These are phyloP conservation scores for Ceraclea dissimilis DNA, from an alignment of 2,888 invertebrate genomes.

Conservation along the genomic window DNA sequence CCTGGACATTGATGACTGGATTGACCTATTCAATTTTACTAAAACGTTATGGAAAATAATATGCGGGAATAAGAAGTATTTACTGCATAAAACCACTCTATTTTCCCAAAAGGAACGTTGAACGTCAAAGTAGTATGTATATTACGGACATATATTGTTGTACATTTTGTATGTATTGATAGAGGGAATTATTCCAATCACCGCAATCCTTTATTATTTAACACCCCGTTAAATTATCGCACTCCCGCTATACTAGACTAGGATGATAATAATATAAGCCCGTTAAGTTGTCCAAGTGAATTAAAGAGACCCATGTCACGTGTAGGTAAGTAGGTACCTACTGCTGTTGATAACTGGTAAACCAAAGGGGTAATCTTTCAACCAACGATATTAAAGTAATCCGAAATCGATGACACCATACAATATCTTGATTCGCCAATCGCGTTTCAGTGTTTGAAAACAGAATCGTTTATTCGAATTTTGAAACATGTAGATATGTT, in stretches of 20 bases:
- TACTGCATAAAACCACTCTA: too few species aligned
- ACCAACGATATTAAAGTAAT: not conserved
- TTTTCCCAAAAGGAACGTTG: too few species aligned
- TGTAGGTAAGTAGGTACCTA: not conserved
- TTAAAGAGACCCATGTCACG: slow-evolving; percentile 7
- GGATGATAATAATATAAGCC: not conserved
- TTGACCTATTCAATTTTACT: too few species aligned
- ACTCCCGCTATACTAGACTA: not conserved
- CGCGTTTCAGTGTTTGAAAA: too few species aligned
- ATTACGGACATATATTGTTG: too few species aligned
- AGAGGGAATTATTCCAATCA: not conserved
- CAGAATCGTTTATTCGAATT: too few species aligned
- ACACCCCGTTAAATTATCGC: not conserved
- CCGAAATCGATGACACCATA: too few species aligned
- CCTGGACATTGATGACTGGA: too few species aligned
- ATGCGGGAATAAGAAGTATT: too few species aligned
- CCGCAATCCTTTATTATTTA: not conserved
- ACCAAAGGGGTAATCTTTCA: not conserved
- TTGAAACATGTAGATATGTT: not conserved
- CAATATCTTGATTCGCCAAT: too few species aligned
- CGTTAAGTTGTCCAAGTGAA: slow-evolving; percentile 9
- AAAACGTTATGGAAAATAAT: too few species aligned
- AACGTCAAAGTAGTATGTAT: too few species aligned
- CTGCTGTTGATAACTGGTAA: not conserved
- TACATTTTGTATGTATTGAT: not conserved